phyloP scores from a whole-genome alignment of 2,797 vertebrate genomes.

The Neosilurus hyrtlii region DNA sequence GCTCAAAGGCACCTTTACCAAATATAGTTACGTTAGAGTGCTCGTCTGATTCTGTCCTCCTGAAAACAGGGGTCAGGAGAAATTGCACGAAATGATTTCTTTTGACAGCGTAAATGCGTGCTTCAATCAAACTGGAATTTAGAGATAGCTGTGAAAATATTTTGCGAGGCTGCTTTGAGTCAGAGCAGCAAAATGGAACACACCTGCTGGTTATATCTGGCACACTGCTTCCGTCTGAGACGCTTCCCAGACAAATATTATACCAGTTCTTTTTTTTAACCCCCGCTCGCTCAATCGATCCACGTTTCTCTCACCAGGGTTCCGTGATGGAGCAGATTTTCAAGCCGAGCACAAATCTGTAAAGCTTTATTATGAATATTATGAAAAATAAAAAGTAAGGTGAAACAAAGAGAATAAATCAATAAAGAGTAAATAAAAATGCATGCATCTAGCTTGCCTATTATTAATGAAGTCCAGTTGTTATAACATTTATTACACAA shows the following conservation, averaged over 20 bases:
- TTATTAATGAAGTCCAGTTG: neutral
- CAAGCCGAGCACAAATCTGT: neutral
- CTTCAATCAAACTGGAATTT: conserved; percentile 39
- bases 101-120: conserved; percentile 30
- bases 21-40: conserved; percentile 36
- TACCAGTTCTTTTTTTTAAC: conserved; percentile 36
- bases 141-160: conserved; percentile 35
- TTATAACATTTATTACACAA: neutral
- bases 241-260: conserved; percentile 54
- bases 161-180: conserved; percentile 25
- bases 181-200: conserved; percentile 27
- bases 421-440: neutral
- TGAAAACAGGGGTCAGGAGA: conserved; percentile 11
- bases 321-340: neutral
- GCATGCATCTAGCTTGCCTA: neutral
- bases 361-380: neutral
- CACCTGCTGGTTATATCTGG: conserved; percentile 48
- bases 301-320: conserved; percentile 14
- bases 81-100: conserved; percentile 16
- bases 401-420: neutral
- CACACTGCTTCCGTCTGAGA: neutral
- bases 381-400: neutral
- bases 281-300: conserved; percentile 32
- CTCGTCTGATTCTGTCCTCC: neutral
- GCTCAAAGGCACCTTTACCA: conserved; percentile 4